These are phyloP conservation scores for Hydropotes inermis DNA, from an alignment of 2,113 vertebrate species.

Conservation along the genomic window DNA sequence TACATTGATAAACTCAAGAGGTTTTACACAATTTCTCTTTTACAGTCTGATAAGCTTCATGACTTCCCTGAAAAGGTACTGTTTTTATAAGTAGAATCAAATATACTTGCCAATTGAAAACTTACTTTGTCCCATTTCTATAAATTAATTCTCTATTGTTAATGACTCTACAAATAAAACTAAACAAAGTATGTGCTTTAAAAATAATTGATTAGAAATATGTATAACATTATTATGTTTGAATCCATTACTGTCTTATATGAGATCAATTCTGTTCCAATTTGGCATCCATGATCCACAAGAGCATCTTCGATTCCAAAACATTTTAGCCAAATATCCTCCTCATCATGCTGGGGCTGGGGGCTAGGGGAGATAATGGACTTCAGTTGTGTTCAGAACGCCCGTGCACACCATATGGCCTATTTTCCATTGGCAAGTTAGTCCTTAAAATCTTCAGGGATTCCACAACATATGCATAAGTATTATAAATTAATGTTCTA, in stretches of 20 bases:
- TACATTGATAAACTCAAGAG: neutral
- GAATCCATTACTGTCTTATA: conserved; percentile 30
- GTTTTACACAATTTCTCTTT: neutral
- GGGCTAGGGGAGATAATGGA: conserved; percentile 1
- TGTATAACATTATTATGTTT: neutral
- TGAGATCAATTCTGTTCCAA: neutral
- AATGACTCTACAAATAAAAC: neutral
- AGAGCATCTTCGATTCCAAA: conserved; percentile 55
- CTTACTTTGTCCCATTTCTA: neutral
- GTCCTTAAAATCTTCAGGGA: conserved; percentile 33
- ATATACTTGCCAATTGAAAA: neutral
- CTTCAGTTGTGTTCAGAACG: conserved; percentile 1
- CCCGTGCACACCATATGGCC: conserved; percentile 61
- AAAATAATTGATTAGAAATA: conserved; percentile 17
- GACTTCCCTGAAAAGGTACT: neutral
- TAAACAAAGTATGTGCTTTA: neutral
- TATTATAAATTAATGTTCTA: conserved; percentile 63
- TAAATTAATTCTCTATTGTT: neutral
- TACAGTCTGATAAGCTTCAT: neutral
- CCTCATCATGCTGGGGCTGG: conserved; percentile 44
- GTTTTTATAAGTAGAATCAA: neutral
- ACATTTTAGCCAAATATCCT: conserved; percentile 45
- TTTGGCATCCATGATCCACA: conserved; percentile 47
- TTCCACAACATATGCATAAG: conserved; percentile 4
- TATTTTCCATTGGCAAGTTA: conserved; percentile 53